Base-by-base conservation (phyloP, 2,888 invertebrate genomes). In the Philereme vetulata region DNA sequence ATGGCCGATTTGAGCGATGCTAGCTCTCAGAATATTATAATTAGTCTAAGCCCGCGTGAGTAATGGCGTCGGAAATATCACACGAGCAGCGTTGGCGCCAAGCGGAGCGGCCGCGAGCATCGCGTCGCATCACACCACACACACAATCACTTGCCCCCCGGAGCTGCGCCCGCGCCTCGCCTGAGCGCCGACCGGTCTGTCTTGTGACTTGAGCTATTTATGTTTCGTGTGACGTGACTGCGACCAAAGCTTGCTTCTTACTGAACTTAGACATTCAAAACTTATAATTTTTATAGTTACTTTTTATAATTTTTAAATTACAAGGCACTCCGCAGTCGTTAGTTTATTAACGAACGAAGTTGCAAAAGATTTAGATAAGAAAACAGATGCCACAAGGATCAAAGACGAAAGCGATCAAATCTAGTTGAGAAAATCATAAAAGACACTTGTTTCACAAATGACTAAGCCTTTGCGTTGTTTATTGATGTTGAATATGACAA, bases 1-100 rank as follows among this genome's bases (percentile, higher is more conserved):
- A 82, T 82, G 81, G 80, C 77, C 77, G 81, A 58, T 62, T 55
- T 62, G 58, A 59, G 62, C 62, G 58, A 81, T 81, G 81, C 78
- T 82, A 81, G 85, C 85, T 82, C 83, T 80, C 82, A 75, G 82
- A 82, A 84, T 90, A 88, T 90, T 91, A 91, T 89, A 91, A 92
- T 92, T 92, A 92, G 90, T 88, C 76, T 84, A 84, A 83, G 88
- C 84, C 77, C 78, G 83, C 79, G 88, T 92, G 91, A 91, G 90
- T 90, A 90, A 91, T 90, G 88, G 86, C 81, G 87, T 91, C 86
- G 82, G 89, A 92, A 92, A 92, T 92, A 91, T 85, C 88, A 83
- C 81, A 78, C 84, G 80, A 78, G 76, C 81, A 79, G 83, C 81
- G 85, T 88, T 88, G 90, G 91, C 91, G 91, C 91, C 90, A 89